A percentile compares a stretch with the other conserved stretches of the same genome.
Evolutionary conservation across 2,797 vertebrate species (phyloP).

Genomic region (Hyperoplus lanceolatus): DNA sequence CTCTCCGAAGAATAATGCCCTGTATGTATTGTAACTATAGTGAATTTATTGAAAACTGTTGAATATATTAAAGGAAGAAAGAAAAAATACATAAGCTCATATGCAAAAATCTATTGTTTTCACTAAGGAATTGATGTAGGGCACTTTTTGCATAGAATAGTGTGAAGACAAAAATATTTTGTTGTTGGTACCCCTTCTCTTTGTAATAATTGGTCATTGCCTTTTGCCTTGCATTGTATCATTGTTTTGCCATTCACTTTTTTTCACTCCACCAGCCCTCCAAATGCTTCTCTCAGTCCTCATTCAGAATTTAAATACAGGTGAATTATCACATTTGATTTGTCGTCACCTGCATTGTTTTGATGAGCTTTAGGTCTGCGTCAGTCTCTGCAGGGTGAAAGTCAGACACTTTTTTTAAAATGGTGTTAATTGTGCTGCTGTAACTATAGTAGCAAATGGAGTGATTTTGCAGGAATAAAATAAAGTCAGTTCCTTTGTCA

Average conservation of each 20-base stretch:
- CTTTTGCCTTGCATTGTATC: too few species aligned
- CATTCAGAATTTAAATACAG: neutral
- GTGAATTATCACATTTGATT: conserved; percentile 15
- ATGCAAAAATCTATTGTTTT: neutral
- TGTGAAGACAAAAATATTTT: conserved; percentile 7
- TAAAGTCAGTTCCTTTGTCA: conserved; percentile 49
- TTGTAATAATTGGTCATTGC: neutral
- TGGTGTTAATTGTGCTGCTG: conserved; percentile 43
- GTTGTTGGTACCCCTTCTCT: neutral
- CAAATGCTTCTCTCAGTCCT: neutral
- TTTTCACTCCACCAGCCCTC: neutral
- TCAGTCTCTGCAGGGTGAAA: conserved; percentile 25
- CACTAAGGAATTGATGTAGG: neutral
- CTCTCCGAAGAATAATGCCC: neutral
- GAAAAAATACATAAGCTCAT: neutral
- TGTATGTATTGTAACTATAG: neutral
- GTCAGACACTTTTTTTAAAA: conserved; percentile 35
- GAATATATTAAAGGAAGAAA: neutral
- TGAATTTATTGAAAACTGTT: neutral
- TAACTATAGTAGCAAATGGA: conserved; percentile 74
- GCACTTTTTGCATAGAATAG: neutral
- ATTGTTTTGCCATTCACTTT: neutral
- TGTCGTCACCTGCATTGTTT: conserved; percentile 32
- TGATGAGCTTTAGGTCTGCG: conserved; percentile 34
- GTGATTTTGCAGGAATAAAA: conserved; percentile 62